phyloP scores from a whole-genome alignment of 2,888 invertebrate species.

The Apoderus coryli region DNA sequence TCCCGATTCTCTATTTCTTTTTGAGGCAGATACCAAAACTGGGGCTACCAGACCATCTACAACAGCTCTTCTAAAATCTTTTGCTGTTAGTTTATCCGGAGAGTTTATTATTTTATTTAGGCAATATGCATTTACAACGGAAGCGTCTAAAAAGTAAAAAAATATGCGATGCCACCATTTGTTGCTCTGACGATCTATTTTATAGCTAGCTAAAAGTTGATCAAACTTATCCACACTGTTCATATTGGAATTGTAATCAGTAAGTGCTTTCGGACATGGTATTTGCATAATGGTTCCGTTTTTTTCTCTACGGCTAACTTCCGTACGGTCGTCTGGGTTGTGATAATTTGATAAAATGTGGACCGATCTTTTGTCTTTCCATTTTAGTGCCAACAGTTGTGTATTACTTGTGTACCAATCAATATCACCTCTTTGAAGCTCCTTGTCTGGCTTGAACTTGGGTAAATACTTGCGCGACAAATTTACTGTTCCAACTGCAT shows the following conservation, averaged over 20 bases:
- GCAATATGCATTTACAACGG: no score
- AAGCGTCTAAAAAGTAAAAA: no score
- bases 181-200: slow-evolving; percentile 10
- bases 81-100: no score
- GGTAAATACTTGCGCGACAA: slow-evolving; percentile 10
- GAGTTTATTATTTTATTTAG: no score
- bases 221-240: slow-evolving; percentile 11
- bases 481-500: slow-evolving; percentile 14
- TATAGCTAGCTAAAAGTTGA: slow-evolving; percentile 9
- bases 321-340: neutral
- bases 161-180: no score
- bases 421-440: slow-evolving; percentile 13
- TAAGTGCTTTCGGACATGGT: slow-evolving; percentile 6
- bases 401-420: no score
- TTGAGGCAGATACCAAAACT: no score
- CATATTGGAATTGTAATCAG: slow-evolving; percentile 11
- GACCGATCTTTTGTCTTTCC: slow-evolving; percentile 19
- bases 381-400: no score
- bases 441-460: slow-evolving; percentile 15
- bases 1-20: no score
- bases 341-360: no score
- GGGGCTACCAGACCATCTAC: no score
- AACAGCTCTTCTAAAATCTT: no score
- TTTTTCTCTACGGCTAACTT: neutral
- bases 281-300: slow-evolving; percentile 2